Conservation (phyloP, 2,797 vertebrate species). For the Gymnoscopelus braueri region DNA sequence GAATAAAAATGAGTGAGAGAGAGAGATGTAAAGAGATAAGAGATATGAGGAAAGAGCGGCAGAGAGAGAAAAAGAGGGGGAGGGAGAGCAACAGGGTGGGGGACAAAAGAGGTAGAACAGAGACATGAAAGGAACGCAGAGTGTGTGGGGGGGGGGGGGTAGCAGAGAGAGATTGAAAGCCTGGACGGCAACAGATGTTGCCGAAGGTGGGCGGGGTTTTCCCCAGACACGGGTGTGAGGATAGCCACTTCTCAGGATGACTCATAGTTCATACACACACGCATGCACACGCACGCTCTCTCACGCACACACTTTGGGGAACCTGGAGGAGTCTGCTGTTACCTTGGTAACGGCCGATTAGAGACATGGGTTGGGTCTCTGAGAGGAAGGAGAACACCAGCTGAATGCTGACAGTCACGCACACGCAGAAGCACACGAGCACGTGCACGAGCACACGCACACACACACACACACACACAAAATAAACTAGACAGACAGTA, state of each 20-base stretch:
- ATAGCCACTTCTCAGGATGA: constrained; percentile 68
- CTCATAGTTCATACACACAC: constrained; percentile 68
- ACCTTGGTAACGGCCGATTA: constrained; percentile 68
- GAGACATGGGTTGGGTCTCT: constrained; percentile 72
- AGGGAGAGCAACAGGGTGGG: neutral
- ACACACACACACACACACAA: too few relatives aligned
- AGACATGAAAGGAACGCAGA: constrained; percentile 12
- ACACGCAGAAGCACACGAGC: too few relatives aligned
- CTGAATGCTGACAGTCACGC: constrained; percentile 56
- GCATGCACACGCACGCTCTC: constrained; percentile 37
- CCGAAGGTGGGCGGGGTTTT: constrained; percentile 64
- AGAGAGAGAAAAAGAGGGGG: neutral
- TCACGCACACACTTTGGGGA: constrained; percentile 10
- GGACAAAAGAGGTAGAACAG: neutral
- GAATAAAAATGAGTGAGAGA: neutral
- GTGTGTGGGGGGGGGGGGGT: neutral
- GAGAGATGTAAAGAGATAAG: constrained; percentile 9
- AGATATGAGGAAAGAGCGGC: constrained; percentile 19
- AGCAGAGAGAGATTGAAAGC: too few relatives aligned
- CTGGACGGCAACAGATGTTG: too few relatives aligned
- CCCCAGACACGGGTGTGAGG: constrained; percentile 71
- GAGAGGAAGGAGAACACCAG: constrained; percentile 56
- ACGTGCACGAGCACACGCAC: too few relatives aligned
- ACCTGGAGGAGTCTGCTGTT: constrained; percentile 63
- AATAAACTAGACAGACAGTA: too few relatives aligned